Conservation (phyloP, 2,113 vertebrate species). For the Chaetops frenatus region DNA sequence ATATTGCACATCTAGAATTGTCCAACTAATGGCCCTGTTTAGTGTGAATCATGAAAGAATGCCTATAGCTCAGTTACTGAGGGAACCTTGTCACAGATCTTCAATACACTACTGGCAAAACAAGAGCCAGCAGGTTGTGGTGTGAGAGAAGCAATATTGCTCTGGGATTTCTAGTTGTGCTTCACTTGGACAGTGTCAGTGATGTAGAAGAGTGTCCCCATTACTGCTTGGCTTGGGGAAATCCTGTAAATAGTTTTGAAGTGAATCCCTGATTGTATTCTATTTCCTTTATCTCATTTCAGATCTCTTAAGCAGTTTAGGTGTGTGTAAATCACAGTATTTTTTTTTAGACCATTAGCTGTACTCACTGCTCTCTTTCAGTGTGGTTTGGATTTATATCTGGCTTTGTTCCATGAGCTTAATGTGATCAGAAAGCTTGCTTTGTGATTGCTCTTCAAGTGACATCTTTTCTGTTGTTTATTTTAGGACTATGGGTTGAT, state of each 20-base stretch:
- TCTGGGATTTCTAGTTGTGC: background rate
- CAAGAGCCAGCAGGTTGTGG: background rate
- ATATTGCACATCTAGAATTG: accelerated
- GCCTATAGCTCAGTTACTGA: background rate
- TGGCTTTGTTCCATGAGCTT: background rate
- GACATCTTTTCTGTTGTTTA: background rate
- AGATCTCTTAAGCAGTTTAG: background rate
- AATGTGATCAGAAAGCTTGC: background rate
- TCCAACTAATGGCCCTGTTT: background rate
- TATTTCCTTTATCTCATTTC: background rate
- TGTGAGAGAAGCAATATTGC: background rate
- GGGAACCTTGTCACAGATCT: background rate
- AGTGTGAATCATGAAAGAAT: background rate
- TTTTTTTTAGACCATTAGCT: background rate
- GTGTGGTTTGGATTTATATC: background rate
- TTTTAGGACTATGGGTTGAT: conserved; percentile 92
- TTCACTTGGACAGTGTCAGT: background rate
- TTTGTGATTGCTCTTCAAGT: background rate
- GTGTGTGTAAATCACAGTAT: background rate
- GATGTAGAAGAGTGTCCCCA: background rate
- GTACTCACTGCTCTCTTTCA: background rate
- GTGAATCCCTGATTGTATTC: background rate
- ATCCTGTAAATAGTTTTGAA: background rate
- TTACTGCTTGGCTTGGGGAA: background rate
- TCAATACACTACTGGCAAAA: background rate